These are phyloP conservation scores for Ecliptopera silaceata DNA, from an alignment of 2,888 invertebrate species.

Conservation along the genomic window DNA sequence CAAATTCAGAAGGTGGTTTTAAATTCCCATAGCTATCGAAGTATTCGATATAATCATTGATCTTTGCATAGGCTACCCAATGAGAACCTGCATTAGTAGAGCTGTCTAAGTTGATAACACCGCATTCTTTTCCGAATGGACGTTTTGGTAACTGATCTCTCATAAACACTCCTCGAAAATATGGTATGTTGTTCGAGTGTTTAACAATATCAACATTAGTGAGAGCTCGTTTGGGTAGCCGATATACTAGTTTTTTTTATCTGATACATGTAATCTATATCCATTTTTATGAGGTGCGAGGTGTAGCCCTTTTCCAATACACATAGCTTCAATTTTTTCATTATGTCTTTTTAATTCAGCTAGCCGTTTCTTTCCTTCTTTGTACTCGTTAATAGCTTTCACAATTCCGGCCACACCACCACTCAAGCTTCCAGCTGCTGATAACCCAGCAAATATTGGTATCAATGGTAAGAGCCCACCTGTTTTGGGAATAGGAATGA, in stretches of 20 bases:
- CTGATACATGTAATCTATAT: neutral
- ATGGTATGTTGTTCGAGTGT: neutral
- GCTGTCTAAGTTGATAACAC: constrained; percentile 13
- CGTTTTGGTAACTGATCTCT: constrained; percentile 11
- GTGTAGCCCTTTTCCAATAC: constrained; percentile 1
- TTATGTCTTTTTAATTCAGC: constrained; percentile 1
- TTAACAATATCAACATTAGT: constrained; percentile 9
- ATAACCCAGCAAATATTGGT: constrained; percentile 8
- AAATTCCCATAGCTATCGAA: constrained; percentile 21
- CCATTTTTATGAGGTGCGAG: neutral
- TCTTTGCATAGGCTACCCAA: constrained; percentile 18
- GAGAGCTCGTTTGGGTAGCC: constrained; percentile 6
- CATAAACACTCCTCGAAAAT: constrained; percentile 22
- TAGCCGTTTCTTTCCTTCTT: neutral
- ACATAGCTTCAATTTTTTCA: neutral
- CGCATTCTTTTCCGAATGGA: neutral
- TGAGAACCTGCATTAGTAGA: constrained; percentile 11
- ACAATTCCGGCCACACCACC: neutral
- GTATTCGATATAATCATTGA: constrained; percentile 8
- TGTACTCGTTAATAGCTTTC: constrained; percentile 1
- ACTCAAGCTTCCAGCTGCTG: neutral
- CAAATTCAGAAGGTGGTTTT: constrained; percentile 8
- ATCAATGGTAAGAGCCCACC: constrained; percentile 1
- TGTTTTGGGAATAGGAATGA: constrained; percentile 1
- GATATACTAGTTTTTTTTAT: constrained; percentile 3